These are phyloP conservation scores for Thecophora atra DNA, from an alignment of 2,888 invertebrate species.

Conservation along the genomic window DNA sequence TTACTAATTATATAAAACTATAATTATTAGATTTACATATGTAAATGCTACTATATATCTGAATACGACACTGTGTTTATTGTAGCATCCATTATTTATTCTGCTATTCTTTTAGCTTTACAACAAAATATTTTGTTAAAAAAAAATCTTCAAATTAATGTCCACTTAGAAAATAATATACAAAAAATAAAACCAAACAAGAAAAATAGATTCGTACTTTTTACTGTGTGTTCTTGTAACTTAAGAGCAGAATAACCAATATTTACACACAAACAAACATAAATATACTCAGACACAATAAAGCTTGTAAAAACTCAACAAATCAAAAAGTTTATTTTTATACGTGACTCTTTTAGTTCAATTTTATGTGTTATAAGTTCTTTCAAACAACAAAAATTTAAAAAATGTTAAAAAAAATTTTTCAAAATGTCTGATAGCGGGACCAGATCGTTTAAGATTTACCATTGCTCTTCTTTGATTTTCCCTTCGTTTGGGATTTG, in stretches of 20 bases:
- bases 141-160: neutral
- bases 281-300: slow-evolving; percentile 8
- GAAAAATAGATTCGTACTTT: neutral
- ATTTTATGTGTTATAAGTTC: slow-evolving; percentile 40
- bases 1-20: too few relatives aligned
- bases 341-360: slow-evolving; percentile 45
- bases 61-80: too few relatives aligned
- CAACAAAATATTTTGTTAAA: too few relatives aligned
- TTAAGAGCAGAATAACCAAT: slow-evolving; percentile 34
- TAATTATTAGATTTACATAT: too few relatives aligned
- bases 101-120: too few relatives aligned
- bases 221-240: neutral
- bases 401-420: slow-evolving; percentile 62
- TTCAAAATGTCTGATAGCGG: slow-evolving; percentile 68
- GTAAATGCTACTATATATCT: too few relatives aligned
- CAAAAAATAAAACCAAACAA: neutral
- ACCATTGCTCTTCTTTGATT: slow-evolving; percentile 60
- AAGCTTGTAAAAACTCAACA: slow-evolving; percentile 1
- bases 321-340: slow-evolving; percentile 41
- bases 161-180: neutral
- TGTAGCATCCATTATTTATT: too few relatives aligned
- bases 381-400: slow-evolving; percentile 51
- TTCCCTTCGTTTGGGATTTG: too few relatives aligned
- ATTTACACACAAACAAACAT: neutral
- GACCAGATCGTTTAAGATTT: slow-evolving; percentile 68